Conservation (phyloP, 2,797 vertebrate species). For the Lepilemur ruficaudatus region DNA sequence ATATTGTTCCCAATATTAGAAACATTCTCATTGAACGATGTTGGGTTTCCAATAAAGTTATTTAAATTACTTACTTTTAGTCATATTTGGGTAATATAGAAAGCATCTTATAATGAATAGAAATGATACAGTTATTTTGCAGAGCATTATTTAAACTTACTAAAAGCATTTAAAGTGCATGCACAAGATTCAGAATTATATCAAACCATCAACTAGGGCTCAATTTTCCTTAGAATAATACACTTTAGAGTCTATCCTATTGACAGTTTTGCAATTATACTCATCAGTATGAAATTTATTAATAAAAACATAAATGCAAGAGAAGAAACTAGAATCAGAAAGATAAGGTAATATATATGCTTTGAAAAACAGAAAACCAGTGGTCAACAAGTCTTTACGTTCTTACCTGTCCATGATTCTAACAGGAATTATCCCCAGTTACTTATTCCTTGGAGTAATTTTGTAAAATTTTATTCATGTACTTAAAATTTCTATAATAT, state of each 20-base stretch:
- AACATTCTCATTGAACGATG: background rate
- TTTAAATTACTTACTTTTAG: conserved; percentile 1
- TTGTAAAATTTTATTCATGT: background rate
- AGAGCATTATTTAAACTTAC: conserved; percentile 32
- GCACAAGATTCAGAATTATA: background rate
- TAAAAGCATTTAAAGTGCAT: background rate
- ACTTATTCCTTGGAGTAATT: background rate
- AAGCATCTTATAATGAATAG: conserved; percentile 13
- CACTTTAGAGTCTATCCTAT: background rate
- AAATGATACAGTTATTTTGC: background rate
- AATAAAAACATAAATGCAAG: conserved; percentile 20
- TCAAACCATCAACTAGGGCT: background rate
- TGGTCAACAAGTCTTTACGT: background rate
- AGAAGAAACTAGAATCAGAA: conserved; percentile 3
- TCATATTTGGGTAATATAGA: background rate
- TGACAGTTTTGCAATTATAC: background rate
- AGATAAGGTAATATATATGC: background rate
- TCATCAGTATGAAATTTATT: background rate
- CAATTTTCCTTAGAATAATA: conserved; percentile 32
- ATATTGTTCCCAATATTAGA: background rate
- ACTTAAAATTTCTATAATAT: conserved; percentile 6
- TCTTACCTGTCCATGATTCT: background rate
- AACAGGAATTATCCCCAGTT: conserved; percentile 8
- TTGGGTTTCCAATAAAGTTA: conserved; percentile 4
- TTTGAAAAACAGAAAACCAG: background rate